Conservation (phyloP, 2,113 vertebrate genomes). For the Symphodus melops region DNA sequence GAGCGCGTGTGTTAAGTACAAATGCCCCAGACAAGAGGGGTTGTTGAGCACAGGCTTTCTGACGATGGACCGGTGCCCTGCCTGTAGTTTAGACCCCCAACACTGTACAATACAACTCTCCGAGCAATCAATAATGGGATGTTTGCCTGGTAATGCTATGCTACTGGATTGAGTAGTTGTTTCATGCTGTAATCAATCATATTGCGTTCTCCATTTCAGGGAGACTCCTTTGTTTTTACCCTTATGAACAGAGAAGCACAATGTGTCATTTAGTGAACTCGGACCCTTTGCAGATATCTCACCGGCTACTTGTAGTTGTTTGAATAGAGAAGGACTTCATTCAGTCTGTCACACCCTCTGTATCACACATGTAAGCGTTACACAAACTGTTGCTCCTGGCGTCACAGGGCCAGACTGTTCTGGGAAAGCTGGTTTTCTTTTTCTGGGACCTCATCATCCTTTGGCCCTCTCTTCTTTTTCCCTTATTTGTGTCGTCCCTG, state of each 20-base stretch:
- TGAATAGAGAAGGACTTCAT: conserved; percentile 54
- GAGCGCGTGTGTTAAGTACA: conserved; percentile 61
- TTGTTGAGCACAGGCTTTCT: conserved; percentile 55
- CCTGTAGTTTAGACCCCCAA: conserved; percentile 51
- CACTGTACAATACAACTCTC: conserved; percentile 58
- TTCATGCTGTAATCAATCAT: not conserved
- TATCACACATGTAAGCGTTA: conserved; percentile 36
- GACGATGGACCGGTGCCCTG: conserved; percentile 58
- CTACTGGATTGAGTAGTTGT: not conserved
- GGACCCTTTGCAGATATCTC: conserved; percentile 6
- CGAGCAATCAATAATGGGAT: conserved; percentile 66
- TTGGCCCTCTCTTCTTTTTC: conserved; percentile 34
- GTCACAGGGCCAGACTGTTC: conserved; percentile 49
- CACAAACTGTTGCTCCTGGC: conserved; percentile 32
- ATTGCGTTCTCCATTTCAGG: not conserved
- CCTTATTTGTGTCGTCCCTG: conserved; percentile 68
- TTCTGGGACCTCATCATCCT: conserved; percentile 63
- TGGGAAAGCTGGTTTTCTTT: conserved; percentile 64
- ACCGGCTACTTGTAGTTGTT: conserved; percentile 15
- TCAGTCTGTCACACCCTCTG: conserved; percentile 41
- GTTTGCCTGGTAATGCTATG: conserved; percentile 11
- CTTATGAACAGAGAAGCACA: not conserved
- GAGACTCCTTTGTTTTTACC: not conserved
- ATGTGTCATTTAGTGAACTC: conserved; percentile 8
- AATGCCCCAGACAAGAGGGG: conserved; percentile 46